Conservation (phyloP, 2,797 vertebrate genomes). For the Bovichtus variegatus region DNA sequence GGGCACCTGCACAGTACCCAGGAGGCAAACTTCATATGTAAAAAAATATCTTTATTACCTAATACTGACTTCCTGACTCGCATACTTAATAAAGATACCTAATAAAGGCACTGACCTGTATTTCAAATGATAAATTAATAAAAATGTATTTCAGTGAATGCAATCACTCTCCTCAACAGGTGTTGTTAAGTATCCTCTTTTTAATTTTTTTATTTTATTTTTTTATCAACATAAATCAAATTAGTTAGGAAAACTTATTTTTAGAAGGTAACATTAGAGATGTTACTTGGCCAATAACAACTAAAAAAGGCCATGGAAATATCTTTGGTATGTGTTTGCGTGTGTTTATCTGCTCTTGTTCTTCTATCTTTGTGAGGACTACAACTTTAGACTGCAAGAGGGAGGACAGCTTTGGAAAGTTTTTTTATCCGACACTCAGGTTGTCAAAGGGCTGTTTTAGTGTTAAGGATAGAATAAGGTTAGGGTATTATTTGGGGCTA, state of each 20-base stretch:
- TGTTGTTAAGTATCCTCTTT: not conserved
- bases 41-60: too few relatives aligned
- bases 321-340: not conserved
- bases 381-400: not conserved
- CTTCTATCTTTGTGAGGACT: not conserved
- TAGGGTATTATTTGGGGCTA: not conserved
- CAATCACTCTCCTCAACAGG: too few relatives aligned
- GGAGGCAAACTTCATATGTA: too few relatives aligned
- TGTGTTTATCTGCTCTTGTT: not conserved
- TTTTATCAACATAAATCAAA: not conserved
- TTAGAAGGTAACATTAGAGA: not conserved
- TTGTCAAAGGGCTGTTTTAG: not conserved
- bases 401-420: not conserved
- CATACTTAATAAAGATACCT: too few relatives aligned
- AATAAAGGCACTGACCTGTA: too few relatives aligned
- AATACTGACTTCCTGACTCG: too few relatives aligned
- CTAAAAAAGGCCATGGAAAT: not conserved
- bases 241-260: not conserved
- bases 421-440: too few relatives aligned
- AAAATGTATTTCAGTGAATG: too few relatives aligned
- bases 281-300: not conserved
- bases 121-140: too few relatives aligned
- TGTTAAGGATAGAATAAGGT: not conserved
- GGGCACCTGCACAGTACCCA: too few relatives aligned
- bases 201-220: too few relatives aligned